Conservation (phyloP, 2,113 vertebrate species). For the Prionailurus viverrinus region DNA sequence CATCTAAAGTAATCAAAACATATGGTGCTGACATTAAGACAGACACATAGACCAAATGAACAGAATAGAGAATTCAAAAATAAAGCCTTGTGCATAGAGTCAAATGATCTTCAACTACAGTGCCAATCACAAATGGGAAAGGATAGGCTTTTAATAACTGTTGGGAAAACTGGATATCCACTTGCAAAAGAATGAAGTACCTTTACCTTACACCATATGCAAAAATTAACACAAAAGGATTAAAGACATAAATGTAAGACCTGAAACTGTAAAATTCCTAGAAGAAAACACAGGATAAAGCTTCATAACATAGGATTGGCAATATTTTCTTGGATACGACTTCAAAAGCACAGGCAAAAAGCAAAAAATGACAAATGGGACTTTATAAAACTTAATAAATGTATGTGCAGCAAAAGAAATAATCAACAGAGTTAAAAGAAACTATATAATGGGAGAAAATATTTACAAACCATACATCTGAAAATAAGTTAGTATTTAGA, state of each 20-base stretch:
- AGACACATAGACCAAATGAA: not conserved
- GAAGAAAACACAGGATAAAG: not conserved
- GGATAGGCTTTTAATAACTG: not conserved
- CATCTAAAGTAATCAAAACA: not conserved
- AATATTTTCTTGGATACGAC: not conserved
- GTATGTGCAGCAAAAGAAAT: not conserved
- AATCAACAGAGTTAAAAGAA: slow-evolving; percentile 4
- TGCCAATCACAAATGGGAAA: not conserved
- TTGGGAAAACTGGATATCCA: not conserved
- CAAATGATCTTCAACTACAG: not conserved
- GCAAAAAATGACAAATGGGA: not conserved
- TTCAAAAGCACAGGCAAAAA: not conserved
- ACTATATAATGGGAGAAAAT: not conserved
- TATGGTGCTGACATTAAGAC: not conserved
- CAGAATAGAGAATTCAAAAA: not conserved
- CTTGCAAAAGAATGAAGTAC: not conserved
- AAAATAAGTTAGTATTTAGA: not conserved
- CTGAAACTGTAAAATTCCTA: slow-evolving; percentile 24
- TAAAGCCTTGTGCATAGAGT: not conserved
- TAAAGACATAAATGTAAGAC: not conserved
- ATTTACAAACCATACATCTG: not conserved
- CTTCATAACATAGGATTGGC: not conserved
- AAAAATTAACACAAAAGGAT: slow-evolving; percentile 2
- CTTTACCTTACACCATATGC: not conserved
- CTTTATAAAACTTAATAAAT: not conserved